These are phyloP conservation scores for Leptopilina clavipes DNA, from an alignment of 1,140 invertebrate genomes.

Conservation along the genomic window DNA sequence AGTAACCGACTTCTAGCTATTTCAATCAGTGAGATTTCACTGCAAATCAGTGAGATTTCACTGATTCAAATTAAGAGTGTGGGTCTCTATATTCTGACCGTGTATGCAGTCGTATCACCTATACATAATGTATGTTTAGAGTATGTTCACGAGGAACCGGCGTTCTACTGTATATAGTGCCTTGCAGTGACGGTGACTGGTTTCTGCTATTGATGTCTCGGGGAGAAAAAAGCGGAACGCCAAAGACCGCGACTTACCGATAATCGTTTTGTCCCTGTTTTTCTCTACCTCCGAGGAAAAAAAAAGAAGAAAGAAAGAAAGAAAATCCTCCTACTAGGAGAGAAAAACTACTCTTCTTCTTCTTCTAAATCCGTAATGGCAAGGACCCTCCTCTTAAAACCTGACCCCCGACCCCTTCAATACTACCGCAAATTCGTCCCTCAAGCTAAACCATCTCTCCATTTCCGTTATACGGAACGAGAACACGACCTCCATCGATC, in stretches of 20 bases:
- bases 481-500: constrained; percentile 20
- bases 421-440: not conserved
- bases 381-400: not conserved
- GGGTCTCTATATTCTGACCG: constrained; percentile 8
- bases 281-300: not conserved
- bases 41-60: too few species aligned
- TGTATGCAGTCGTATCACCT: constrained; percentile 27
- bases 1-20: too few species aligned
- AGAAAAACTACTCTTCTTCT: not conserved
- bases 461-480: constrained; percentile 8
- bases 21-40: too few species aligned
- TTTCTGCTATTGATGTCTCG: constrained; percentile 12
- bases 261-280: constrained; percentile 19
- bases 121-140: constrained; percentile 30
- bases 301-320: too few species aligned
- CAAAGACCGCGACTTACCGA: constrained; percentile 22
- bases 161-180: too few species aligned
- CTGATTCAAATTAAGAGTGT: too few species aligned
- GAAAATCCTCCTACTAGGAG: not conserved
- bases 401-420: not conserved
- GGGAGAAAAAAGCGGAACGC: not conserved
- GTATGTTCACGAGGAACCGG: not conserved
- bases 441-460: not conserved
- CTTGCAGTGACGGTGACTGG: constrained; percentile 34
- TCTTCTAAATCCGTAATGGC: not conserved